These are phyloP conservation scores for Athalia rosae DNA, from an alignment of 2,888 invertebrate genomes.

Conservation along the genomic window DNA sequence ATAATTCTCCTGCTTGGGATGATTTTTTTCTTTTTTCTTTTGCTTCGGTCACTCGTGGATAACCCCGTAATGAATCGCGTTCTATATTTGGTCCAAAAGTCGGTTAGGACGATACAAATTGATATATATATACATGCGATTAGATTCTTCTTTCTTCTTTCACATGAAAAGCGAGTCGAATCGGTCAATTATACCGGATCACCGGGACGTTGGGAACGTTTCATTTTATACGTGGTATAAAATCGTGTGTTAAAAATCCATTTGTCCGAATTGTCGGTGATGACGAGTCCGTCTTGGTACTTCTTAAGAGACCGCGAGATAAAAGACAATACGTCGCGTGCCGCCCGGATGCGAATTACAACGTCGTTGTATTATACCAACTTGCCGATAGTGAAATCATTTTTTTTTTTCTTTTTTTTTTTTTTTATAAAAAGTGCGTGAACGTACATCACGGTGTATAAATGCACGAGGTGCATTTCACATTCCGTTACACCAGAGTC, in stretches of 20 bases:
- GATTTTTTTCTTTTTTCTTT: constrained; percentile 41
- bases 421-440: too few species aligned
- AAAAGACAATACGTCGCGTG: constrained; percentile 29
- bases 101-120: not conserved
- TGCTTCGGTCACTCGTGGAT: constrained; percentile 71
- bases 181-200: constrained; percentile 35
- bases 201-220: not conserved
- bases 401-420: too few species aligned
- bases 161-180: constrained; percentile 28
- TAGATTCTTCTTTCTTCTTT: too few species aligned
- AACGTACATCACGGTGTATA: too few species aligned
- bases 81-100: not conserved
- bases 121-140: too few species aligned
- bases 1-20: too few species aligned
- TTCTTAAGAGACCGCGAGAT: constrained; percentile 25
- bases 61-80: constrained; percentile 72
- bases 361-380: not conserved
- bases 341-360: constrained; percentile 30
- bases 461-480: too few species aligned
- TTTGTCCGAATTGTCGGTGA: constrained; percentile 53
- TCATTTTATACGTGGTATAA: constrained; percentile 23
- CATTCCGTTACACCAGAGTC: not conserved
- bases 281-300: constrained; percentile 2
- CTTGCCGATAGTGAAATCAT: constrained; percentile 26
- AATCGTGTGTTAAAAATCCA: constrained; percentile 56